Evolutionary conservation across 2,797 vertebrate genomes (phyloP), one percentile per base, ranked within the genome.

Genomic region (Discoglossus pictus): DNA sequence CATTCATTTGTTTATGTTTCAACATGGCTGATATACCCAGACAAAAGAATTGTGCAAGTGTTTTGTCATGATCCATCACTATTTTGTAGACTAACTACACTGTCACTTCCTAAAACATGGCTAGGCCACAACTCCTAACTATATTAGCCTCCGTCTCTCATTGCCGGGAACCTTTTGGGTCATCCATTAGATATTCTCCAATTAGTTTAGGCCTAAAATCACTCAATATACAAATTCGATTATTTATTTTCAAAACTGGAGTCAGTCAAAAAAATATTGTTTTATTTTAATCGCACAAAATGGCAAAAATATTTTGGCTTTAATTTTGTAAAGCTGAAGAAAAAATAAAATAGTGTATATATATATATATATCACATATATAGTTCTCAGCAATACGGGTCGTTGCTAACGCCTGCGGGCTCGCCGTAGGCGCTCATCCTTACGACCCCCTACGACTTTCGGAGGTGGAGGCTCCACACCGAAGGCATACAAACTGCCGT

Each of bases 81-180:
- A 23, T 65, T 18, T 34, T 53, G 51, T 50, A 64, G 40, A 48
- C 47, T 12, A 25, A 56, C 58, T 63, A 67, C 34, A 52, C 52
- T 54, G 51, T 71, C 58, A 27, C 53, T 74, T 72, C 73, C 68
- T 72, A 56, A 50, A 67, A 56, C 60, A 66, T 59, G 46, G 47
- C 52, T 15, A 40, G 12, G 6, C 15, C 42, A 27, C 52, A 39
- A 56, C 27, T 61, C 53, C 39, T 54, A 12, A 40, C 16, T 36
- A 27, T 40, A 63, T 25, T 61, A 43, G 58, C 46, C 27, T 25
- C 9, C 15, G 18, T 62, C 72, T 64, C 25, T 74, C 44, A 56
- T 31, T 50, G 46, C 36, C 52, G 51, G 38, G 25, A 58, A 59
- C 34, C 59, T 63, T 58, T 54, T 59, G 60, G 65, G 61, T 68